phyloP scores from a whole-genome alignment of 2,113 vertebrate genomes.

The Oceanites oceanicus region DNA sequence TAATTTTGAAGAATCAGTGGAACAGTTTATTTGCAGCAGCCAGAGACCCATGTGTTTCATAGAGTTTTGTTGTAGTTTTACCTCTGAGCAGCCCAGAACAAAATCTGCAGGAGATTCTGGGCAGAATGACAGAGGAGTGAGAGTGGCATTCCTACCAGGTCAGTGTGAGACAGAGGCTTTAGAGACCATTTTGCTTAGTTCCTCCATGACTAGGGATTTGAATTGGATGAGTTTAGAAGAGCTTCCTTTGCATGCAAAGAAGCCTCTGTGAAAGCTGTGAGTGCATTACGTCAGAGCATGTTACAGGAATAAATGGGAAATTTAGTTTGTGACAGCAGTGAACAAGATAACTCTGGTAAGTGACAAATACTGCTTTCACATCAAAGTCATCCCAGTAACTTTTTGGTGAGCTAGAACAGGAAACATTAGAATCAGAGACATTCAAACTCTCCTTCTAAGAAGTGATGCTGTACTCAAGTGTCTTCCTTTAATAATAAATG shows the following conservation, averaged over 20 bases:
- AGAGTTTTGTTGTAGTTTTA: neutral
- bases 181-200: neutral
- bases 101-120: neutral
- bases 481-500: neutral
- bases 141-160: neutral
- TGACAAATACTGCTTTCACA: neutral
- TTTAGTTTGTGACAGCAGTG: neutral
- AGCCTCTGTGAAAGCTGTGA: neutral
- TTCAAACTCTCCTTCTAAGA: neutral
- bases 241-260: neutral
- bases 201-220: neutral
- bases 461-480: neutral
- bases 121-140: neutral
- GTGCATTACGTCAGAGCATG: neutral
- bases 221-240: neutral
- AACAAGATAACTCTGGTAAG: neutral
- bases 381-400: neutral
- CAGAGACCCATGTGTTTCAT: fast-evolving
- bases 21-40: neutral
- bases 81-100: neutral
- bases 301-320: neutral
- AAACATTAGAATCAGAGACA: neutral
- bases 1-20: neutral
- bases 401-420: neutral
- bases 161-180: neutral